phyloP scores from a whole-genome alignment of 2,888 invertebrate species.

The Metacarcinus magister region DNA sequence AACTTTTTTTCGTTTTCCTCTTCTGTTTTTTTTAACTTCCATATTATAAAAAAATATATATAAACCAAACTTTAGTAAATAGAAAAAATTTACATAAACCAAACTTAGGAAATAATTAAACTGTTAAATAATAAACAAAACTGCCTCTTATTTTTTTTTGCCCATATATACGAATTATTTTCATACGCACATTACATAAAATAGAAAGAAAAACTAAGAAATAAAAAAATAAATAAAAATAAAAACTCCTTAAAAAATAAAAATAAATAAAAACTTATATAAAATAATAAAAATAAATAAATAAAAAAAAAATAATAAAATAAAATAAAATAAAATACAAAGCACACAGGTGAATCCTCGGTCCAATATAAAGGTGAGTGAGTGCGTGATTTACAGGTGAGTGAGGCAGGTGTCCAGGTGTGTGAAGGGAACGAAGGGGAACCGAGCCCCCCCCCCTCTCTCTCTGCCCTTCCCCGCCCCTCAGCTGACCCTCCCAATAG shows the following conservation, averaged over 20 bases:
- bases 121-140: no score
- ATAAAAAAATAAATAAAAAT: no score
- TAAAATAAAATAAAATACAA: neutral
- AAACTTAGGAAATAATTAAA: no score
- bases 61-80: no score
- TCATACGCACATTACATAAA: no score
- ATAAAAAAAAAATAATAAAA: neutral
- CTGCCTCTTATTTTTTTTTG: no score
- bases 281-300: neutral
- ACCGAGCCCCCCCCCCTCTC: conserved; percentile 6
- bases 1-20: no score
- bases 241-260: neutral
- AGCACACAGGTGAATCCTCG: neutral
- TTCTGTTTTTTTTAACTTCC: no score
- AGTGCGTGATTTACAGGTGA: neutral
- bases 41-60: no score
- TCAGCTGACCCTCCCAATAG: conserved; percentile 1
- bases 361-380: neutral
- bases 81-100: no score
- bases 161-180: no score
- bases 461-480: neutral
- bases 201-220: no score
- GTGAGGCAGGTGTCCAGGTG: neutral
- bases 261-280: neutral
- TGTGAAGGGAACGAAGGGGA: conserved; percentile 67